Evolutionary conservation across 2,888 invertebrate species (phyloP).

Genomic region (Morpho deidamia): DNA sequence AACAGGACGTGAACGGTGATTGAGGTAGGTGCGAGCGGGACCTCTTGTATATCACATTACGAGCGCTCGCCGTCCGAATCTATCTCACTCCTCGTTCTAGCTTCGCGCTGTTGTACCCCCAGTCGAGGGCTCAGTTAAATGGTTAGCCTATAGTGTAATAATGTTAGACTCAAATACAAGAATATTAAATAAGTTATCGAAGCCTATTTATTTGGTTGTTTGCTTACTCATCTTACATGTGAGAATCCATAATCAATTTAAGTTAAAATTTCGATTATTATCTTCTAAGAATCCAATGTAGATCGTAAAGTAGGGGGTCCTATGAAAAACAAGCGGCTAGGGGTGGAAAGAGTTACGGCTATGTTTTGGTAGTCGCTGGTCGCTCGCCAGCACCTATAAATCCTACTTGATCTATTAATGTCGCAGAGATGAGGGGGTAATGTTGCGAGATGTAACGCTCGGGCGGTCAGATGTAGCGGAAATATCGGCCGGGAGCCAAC

Average conservation of each 20-base stretch:
- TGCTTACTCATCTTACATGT: not conserved
- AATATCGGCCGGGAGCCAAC: not conserved
- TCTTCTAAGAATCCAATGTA: not conserved
- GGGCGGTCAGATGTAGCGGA: not conserved
- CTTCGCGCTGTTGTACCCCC: too few relatives aligned
- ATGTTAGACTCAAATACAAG: too few relatives aligned
- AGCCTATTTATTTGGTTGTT: too few relatives aligned
- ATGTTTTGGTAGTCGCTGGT: constrained; percentile 20
- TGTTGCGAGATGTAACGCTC: not conserved
- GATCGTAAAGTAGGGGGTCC: constrained; percentile 5
- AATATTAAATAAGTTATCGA: too few relatives aligned
- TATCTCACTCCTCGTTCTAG: too few relatives aligned
- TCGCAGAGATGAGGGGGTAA: not conserved
- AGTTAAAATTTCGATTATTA: too few relatives aligned
- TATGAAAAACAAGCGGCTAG: constrained; percentile 1
- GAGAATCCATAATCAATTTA: not conserved
- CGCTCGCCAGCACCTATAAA: constrained; percentile 13
- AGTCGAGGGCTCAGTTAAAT: too few relatives aligned
- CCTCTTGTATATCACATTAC: too few relatives aligned
- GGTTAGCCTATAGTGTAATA: too few relatives aligned
- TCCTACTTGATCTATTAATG: constrained; percentile 15
- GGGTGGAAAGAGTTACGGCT: constrained; percentile 14
- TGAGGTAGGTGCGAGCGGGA: too few relatives aligned
- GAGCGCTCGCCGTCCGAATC: too few relatives aligned
- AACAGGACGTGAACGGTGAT: too few relatives aligned